Percentiles rank a stretch among this genome's conserved stretches.
Conservation (phyloP, 2,113 vertebrate species). For the Larimichthys polyactis region DNA sequence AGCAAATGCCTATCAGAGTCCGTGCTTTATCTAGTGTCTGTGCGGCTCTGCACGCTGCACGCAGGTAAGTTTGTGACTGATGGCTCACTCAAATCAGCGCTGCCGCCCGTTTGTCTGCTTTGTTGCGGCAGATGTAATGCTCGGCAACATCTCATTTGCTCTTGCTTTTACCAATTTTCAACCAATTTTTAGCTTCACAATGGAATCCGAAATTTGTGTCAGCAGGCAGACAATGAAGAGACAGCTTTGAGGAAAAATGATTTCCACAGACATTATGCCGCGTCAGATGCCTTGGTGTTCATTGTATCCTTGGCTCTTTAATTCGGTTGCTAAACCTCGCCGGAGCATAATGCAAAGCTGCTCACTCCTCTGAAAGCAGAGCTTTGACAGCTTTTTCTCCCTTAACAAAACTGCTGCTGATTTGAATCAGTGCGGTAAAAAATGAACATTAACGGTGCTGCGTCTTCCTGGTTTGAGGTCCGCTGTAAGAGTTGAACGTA, state of each 20-base stretch:
- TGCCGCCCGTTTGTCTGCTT: slow-evolving; percentile 37
- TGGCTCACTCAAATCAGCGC: slow-evolving; percentile 45
- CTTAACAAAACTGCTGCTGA: neutral
- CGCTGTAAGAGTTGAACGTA: neutral
- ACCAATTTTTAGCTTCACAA: slow-evolving; percentile 64
- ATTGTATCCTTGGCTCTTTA: slow-evolving; percentile 58
- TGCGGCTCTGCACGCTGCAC: slow-evolving; percentile 8
- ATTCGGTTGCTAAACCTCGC: slow-evolving; percentile 54
- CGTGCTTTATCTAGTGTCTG: slow-evolving; percentile 2
- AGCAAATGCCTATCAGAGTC: slow-evolving; percentile 48
- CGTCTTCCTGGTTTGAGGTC: neutral
- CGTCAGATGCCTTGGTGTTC: slow-evolving; percentile 59
- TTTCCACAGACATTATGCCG: slow-evolving; percentile 63
- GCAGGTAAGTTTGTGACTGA: slow-evolving; percentile 57
- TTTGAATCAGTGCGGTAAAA: slow-evolving; percentile 8
- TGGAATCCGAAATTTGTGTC: slow-evolving; percentile 56
- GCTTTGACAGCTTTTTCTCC: slow-evolving; percentile 23
- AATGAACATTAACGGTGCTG: slow-evolving; percentile 10
- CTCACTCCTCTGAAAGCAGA: slow-evolving; percentile 38
- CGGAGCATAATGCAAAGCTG: slow-evolving; percentile 48
- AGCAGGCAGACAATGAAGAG: slow-evolving; percentile 63
- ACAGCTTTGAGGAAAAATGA: slow-evolving; percentile 61
- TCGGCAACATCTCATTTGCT: slow-evolving; percentile 64
- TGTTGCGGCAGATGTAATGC: slow-evolving; percentile 49
- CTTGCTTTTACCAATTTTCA: slow-evolving; percentile 43